phyloP scores from a whole-genome alignment of 2,888 invertebrate species.

The Eupithecia vulgata region DNA sequence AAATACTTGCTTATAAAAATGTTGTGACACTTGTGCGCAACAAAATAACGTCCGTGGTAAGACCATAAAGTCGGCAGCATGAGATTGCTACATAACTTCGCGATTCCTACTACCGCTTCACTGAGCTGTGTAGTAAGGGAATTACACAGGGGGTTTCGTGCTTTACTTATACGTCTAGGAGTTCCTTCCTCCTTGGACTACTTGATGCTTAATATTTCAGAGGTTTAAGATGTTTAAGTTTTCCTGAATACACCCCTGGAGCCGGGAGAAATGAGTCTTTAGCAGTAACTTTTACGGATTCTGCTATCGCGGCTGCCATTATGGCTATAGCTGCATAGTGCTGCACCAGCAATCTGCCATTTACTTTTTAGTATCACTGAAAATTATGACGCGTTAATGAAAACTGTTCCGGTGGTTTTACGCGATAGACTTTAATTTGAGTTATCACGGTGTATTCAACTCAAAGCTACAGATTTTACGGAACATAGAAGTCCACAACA shows the following conservation, averaged over 20 bases:
- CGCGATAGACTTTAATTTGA: conserved; percentile 9
- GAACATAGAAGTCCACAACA: not conserved
- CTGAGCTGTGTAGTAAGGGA: conserved; percentile 10
- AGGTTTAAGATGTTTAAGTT: conserved; percentile 13
- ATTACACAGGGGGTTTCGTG: conserved; percentile 12
- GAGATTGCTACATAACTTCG: conserved; percentile 46
- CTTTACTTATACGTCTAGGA: conserved; percentile 10
- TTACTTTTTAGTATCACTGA: conserved; percentile 31
- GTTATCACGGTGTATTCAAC: not conserved
- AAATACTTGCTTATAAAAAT: conserved; percentile 29
- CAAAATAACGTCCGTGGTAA: conserved; percentile 40
- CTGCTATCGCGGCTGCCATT: conserved; percentile 4
- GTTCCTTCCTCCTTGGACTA: conserved; percentile 14
- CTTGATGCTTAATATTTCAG: conserved; percentile 12
- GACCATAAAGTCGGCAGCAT: conserved; percentile 45
- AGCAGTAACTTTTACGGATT: conserved; percentile 10
- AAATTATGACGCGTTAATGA: conserved; percentile 29
- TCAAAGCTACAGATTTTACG: not conserved
- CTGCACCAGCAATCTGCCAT: conserved; percentile 25
- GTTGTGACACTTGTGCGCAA: conserved; percentile 35
- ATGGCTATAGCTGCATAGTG: conserved; percentile 15
- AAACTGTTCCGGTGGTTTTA: conserved; percentile 13
- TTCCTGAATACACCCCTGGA: conserved; percentile 13
- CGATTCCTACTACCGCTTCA: conserved; percentile 30
- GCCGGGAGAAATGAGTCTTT: conserved; percentile 23